Base-by-base conservation (phyloP, 2,113 vertebrate species). In the Zosterops japonicus region DNA sequence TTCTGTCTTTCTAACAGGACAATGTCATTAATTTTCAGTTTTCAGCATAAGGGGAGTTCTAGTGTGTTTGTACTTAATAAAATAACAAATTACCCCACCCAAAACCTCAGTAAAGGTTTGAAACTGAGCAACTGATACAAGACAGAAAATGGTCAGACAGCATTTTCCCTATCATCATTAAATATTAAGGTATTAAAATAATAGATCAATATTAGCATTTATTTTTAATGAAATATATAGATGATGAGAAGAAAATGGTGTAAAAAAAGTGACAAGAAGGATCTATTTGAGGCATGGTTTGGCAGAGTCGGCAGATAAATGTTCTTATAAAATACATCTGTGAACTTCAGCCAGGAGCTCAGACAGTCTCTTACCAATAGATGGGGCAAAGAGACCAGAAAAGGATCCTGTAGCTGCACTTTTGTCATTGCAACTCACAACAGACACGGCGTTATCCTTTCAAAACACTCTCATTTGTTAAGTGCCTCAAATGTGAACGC, bases 291-390 rank as follows among this genome's bases (percentile, higher is more conserved):
- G 36, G 15, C 5, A 18, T n/a, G 5, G 19, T 67, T 95, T 57
- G 41, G n/a, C n/a, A 53, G 49, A 81, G 35, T 47, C 5, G 3
- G 15, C 8, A 88, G 35, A 7, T 24, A 57, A 63, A 1, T 1
- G 0, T 24, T 44, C 23, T 49, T 42, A 41, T 4, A 59, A 24
- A 84, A 60, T 3, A 35, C 1, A 8, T 4, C 14, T 2, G 1
- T 31, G 23, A 65, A 68, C 82, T n/a, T n/a, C 42, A 88, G 9
- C 17, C 31, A 61, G 42, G 64, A 39, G 9, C 36, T 19, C n/a
- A 42, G 31, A 28, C 31, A 67, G 13, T 5, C 19, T 92, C 23
- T 94, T 35, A 87, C 83, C 97, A 76, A 69, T 72, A 96, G 96
- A 94, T 89, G 97, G 95, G 5, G 95, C 68, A 90, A 82, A 80